Conservation (phyloP, 2,888 invertebrate genomes). For the Drosophila aldrichi region DNA sequence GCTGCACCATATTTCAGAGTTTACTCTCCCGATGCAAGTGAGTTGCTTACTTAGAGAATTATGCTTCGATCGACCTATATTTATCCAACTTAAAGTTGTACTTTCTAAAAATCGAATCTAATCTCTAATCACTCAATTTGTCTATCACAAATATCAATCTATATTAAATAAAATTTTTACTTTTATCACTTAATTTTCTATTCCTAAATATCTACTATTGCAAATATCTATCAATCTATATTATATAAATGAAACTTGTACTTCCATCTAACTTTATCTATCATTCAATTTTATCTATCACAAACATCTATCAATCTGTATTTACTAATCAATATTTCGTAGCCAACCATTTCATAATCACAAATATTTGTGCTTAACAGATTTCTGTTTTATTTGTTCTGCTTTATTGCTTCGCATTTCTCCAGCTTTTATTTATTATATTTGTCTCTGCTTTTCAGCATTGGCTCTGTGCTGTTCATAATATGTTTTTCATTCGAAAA, state of each 20-base stretch:
- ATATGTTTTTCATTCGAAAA: neutral
- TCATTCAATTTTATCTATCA: neutral
- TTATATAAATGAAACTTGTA: too few relatives aligned
- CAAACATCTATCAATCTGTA: neutral
- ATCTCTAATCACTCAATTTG: neutral
- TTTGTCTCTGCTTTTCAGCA: neutral
- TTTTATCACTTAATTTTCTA: neutral
- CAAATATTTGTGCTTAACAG: neutral
- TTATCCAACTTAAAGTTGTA: neutral
- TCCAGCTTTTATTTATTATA: neutral
- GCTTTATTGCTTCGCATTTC: neutral
- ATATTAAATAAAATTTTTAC: neutral
- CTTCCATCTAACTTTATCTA: neutral
- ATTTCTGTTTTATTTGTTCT: neutral
- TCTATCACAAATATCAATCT: neutral
- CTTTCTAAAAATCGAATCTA: neutral
- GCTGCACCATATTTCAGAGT: conserved; percentile 91
- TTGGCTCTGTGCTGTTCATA: neutral
- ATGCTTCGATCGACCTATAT: neutral
- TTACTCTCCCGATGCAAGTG: conserved; percentile 91
- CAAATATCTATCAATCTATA: neutral
- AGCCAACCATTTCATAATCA: neutral
- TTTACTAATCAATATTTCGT: too few relatives aligned
- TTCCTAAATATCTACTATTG: neutral
- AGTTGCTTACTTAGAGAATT: conserved; percentile 70